Conservation (phyloP, 2,113 vertebrate species). For the Tetrao urogallus region DNA sequence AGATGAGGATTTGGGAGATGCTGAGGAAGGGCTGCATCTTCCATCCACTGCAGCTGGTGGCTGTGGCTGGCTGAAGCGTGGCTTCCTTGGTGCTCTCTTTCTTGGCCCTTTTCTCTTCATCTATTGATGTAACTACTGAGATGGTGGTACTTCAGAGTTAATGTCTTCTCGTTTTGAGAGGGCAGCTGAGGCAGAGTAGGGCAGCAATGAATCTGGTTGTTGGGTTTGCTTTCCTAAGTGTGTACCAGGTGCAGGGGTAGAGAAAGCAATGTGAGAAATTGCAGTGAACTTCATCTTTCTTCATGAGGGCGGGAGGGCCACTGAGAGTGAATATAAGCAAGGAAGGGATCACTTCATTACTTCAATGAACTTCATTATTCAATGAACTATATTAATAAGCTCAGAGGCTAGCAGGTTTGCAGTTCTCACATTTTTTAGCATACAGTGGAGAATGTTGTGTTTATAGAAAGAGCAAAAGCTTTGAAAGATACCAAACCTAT, state of each 20-base stretch:
- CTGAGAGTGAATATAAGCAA: neutral
- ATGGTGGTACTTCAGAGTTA: neutral
- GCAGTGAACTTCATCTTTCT: neutral
- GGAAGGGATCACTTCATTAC: neutral
- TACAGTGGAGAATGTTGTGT: fast-evolving
- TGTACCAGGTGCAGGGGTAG: neutral
- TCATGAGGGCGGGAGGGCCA: neutral
- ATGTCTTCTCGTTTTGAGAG: neutral
- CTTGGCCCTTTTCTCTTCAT: neutral
- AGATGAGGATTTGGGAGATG: neutral
- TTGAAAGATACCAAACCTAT: neutral
- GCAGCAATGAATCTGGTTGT: neutral
- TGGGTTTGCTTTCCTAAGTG: neutral
- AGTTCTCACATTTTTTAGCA: fast-evolving
- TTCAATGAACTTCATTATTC: neutral
- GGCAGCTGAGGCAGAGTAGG: neutral
- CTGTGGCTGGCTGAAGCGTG: neutral
- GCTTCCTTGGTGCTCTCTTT: neutral
- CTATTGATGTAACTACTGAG: neutral
- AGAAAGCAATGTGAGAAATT: neutral
- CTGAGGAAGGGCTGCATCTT: neutral
- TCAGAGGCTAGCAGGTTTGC: fast-evolving
- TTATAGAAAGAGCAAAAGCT: neutral
- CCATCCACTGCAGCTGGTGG: neutral
- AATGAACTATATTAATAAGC: neutral